A percentile compares a stretch with the other conserved stretches of the same genome.
Conservation (phyloP, 2,888 invertebrate species). For the Epirrhoe alternata region DNA sequence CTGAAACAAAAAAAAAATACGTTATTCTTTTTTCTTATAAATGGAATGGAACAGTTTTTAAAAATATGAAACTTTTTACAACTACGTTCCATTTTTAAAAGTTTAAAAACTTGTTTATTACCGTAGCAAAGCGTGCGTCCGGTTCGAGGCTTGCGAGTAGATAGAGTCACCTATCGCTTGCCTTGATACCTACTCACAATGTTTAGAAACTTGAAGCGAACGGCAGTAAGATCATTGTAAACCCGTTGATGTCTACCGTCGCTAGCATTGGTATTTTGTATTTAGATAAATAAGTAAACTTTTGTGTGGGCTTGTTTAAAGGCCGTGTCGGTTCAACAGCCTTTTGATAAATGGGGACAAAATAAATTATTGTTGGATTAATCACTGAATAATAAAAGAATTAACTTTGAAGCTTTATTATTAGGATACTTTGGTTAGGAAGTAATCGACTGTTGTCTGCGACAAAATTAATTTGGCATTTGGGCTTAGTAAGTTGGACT, state of each 20-base stretch:
- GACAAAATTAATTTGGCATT: too few species aligned
- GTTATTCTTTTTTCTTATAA: conserved; percentile 9
- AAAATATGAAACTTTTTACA: conserved; percentile 42
- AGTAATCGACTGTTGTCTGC: not conserved
- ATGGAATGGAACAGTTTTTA: conserved; percentile 13
- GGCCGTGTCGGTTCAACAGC: conserved; percentile 29
- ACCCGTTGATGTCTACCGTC: conserved; percentile 69
- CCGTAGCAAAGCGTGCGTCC: conserved; percentile 70
- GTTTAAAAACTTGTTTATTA: conserved; percentile 44
- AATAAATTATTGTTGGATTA: not conserved
- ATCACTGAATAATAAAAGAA: conserved; percentile 1
- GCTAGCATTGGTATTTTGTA: conserved; percentile 42
- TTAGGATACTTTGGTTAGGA: not conserved
- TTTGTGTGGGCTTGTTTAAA: conserved; percentile 38
- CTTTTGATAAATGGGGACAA: conserved; percentile 19
- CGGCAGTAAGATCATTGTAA: conserved; percentile 62
- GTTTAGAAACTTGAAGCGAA: conserved; percentile 72
- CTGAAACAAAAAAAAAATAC: conserved; percentile 77
- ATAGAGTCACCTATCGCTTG: conserved; percentile 70
- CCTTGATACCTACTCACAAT: conserved; percentile 67
- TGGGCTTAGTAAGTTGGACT: not conserved
- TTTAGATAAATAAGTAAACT: conserved; percentile 38
- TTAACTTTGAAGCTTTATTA: not conserved
- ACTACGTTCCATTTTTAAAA: conserved; percentile 20
- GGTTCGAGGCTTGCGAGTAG: conserved; percentile 65